These are phyloP conservation scores for Gopherus evgoodei DNA, from an alignment of 2,113 vertebrate species.

Conservation along the genomic window DNA sequence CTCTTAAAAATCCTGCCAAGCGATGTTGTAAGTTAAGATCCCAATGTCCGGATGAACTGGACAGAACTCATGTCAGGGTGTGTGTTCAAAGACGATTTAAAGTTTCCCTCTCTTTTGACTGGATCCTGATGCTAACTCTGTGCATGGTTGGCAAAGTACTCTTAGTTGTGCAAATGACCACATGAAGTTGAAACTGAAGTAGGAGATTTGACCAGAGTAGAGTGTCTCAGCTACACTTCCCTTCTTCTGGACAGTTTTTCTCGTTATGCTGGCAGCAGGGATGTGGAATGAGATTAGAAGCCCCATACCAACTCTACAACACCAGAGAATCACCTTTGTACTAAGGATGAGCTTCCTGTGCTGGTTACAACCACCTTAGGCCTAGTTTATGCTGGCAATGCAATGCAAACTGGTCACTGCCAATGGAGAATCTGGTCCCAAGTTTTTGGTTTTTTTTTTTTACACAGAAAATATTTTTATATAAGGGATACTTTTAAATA, in stretches of 20 bases:
- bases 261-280: accelerated
- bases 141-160: background rate
- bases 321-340: background rate
- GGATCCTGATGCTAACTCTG: background rate
- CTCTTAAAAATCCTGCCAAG: background rate
- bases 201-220: background rate
- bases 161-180: background rate
- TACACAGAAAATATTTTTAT: background rate
- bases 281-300: background rate
- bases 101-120: background rate
- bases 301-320: background rate
- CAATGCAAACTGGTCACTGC: background rate
- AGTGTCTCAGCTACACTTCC: background rate
- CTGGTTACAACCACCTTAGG: background rate
- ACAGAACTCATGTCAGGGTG: background rate
- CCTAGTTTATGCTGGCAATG: background rate
- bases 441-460: background rate
- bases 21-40: background rate
- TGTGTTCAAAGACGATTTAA: background rate
- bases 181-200: background rate
- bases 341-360: background rate
- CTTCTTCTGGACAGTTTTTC: background rate
- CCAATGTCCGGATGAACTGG: background rate
- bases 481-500: background rate
- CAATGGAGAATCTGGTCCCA: background rate